phyloP scores from a whole-genome alignment of 2,113 vertebrate genomes.

The Oryzias woworae region DNA sequence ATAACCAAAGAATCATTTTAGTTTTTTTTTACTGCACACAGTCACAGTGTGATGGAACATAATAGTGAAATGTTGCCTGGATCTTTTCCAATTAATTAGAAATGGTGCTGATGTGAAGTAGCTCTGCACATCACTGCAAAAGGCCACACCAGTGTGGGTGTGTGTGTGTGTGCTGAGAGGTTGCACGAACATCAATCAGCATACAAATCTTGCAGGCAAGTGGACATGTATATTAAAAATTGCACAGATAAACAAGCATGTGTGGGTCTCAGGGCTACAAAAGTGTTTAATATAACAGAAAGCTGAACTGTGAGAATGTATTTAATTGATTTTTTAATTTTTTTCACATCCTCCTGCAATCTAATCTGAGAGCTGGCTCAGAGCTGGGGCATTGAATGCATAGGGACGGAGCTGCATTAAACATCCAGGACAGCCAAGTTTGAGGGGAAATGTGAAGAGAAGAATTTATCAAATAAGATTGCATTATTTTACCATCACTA shows the following conservation, averaged over 20 bases:
- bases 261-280: conserved; percentile 18
- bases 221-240: conserved; percentile 16
- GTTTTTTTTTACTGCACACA: conserved; percentile 21
- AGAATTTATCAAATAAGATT: conserved; percentile 28
- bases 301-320: conserved; percentile 26
- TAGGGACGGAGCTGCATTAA: conserved; percentile 16
- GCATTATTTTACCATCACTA: too few species aligned
- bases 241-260: conserved; percentile 20
- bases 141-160: not conserved
- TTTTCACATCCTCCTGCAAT: conserved; percentile 42
- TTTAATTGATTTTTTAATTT: conserved; percentile 38
- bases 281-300: conserved; percentile 57
- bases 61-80: conserved; percentile 16
- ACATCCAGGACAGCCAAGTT: conserved; percentile 21
- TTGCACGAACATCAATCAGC: conserved; percentile 33
- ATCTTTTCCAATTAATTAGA: conserved; percentile 53
- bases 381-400: conserved; percentile 21
- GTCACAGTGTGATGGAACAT: conserved; percentile 14
- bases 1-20: conserved; percentile 17
- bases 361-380: conserved; percentile 30
- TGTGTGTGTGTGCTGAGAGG: not conserved
- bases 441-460: conserved; percentile 14
- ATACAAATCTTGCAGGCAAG: not conserved
- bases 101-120: conserved; percentile 16
- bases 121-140: conserved; percentile 11